A percentile compares a stretch with the other conserved stretches of the same genome.
Conservation (phyloP, 2,888 invertebrate species). For the Neria commutata region DNA sequence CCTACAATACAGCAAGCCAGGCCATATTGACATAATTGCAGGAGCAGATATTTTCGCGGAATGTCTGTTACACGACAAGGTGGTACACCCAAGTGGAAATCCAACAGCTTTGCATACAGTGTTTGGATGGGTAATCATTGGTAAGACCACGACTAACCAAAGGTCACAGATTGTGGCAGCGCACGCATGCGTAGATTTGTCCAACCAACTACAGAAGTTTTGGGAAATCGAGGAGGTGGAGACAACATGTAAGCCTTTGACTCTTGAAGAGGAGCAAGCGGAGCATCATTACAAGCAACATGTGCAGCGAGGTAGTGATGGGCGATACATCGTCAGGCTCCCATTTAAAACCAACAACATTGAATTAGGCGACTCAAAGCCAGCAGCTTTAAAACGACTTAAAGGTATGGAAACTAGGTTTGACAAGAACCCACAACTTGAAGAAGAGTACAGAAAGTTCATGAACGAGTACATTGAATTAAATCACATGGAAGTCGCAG, state of each 20-base stretch:
- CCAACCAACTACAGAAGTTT: constrained; percentile 22
- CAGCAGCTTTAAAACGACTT: constrained; percentile 7
- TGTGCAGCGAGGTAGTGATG: constrained; percentile 6
- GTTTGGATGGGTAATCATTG: constrained; percentile 27
- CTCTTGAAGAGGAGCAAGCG: constrained; percentile 23
- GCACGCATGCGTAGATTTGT: constrained; percentile 3
- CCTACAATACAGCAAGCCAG: not conserved
- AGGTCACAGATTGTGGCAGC: not conserved
- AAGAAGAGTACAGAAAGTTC: constrained; percentile 18
- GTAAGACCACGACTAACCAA: not conserved
- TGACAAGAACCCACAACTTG: not conserved
- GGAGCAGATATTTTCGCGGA: constrained; percentile 12
- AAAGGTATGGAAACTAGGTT: constrained; percentile 18
- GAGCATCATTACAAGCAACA: constrained; percentile 18
- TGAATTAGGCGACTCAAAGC: constrained; percentile 16
- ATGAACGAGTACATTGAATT: constrained; percentile 17
- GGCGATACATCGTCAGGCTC: constrained; percentile 21
- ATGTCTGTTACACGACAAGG: constrained; percentile 12
- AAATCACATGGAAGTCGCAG: constrained; percentile 17
- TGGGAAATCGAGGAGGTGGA: constrained; percentile 26
- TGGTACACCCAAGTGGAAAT: constrained; percentile 21
- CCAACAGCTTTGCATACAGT: constrained; percentile 23
- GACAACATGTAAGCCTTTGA: constrained; percentile 1
- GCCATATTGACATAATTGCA: constrained; percentile 8
- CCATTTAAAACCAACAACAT: constrained; percentile 10